These are phyloP conservation scores for Sebastes aleutianus DNA, from an alignment of 2,797 vertebrate species.

Conservation along the genomic window DNA sequence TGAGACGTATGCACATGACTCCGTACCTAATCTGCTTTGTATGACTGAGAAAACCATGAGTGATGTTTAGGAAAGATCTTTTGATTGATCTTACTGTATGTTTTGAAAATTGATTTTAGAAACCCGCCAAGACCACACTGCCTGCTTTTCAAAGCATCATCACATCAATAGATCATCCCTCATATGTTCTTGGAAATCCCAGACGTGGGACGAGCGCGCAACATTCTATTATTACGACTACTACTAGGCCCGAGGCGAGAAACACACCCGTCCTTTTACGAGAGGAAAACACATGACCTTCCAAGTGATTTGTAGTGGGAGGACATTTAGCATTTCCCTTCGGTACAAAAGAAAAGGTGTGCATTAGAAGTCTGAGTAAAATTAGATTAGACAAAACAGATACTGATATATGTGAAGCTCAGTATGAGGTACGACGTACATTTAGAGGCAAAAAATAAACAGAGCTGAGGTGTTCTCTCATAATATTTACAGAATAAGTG, in stretches of 20 bases:
- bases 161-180: slow-evolving; percentile 65
- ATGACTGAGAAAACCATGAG: background rate
- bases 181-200: slow-evolving; percentile 73
- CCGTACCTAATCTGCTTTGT: background rate
- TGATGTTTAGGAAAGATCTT: slow-evolving; percentile 6
- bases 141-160: slow-evolving; percentile 66
- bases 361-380: slow-evolving; percentile 11
- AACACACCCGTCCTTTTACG: slow-evolving; percentile 68
- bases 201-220: slow-evolving; percentile 57
- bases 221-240: slow-evolving; percentile 63
- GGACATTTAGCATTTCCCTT: slow-evolving; percentile 49
- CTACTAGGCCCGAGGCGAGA: slow-evolving; percentile 56
- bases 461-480: background rate
- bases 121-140: slow-evolving; percentile 62
- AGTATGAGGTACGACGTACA: background rate
- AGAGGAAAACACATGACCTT: slow-evolving; percentile 70
- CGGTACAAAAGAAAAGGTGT: slow-evolving; percentile 55
- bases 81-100: slow-evolving; percentile 9
- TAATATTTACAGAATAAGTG: background rate
- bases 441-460: background rate
- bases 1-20: background rate
- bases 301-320: slow-evolving; percentile 63
- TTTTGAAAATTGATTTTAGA: slow-evolving; percentile 32
- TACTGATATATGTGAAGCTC: background rate
- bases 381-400: slow-evolving; percentile 24